These are phyloP conservation scores for Psittacula echo DNA, from an alignment of 2,797 vertebrate species.

Conservation along the genomic window DNA sequence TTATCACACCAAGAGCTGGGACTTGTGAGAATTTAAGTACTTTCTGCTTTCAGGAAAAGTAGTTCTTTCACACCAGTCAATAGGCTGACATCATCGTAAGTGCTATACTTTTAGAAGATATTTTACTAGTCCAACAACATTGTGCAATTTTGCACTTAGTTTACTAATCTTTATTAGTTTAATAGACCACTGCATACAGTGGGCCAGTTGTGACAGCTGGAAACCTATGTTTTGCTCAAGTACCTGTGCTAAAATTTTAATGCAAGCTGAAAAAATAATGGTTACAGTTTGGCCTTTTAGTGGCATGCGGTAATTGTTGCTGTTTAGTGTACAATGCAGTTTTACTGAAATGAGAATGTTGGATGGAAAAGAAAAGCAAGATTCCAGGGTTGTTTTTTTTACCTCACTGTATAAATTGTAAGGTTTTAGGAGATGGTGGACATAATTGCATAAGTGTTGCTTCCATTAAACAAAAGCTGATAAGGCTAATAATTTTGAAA, in stretches of 20 bases:
- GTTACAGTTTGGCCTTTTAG: neutral
- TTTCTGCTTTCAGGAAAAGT: slow-evolving; percentile 5
- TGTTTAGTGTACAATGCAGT: neutral
- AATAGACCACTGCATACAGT: slow-evolving; percentile 12
- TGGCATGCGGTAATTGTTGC: slow-evolving; percentile 17
- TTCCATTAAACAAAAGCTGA: slow-evolving; percentile 66
- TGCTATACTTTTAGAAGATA: neutral
- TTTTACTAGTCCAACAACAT: slow-evolving; percentile 21
- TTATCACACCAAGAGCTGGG: neutral
- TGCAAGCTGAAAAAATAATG: neutral
- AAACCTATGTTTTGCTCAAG: slow-evolving; percentile 34
- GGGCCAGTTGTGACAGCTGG: slow-evolving; percentile 32
- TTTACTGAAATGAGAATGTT: slow-evolving; percentile 29
- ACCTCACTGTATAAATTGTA: neutral
- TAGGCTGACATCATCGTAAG: neutral
- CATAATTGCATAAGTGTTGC: slow-evolving; percentile 49
- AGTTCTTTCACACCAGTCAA: neutral
- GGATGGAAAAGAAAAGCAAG: slow-evolving; percentile 12
- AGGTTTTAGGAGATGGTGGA: slow-evolving; percentile 40
- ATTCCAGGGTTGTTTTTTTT: neutral
- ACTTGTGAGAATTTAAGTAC: neutral
- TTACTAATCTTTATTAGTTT: slow-evolving; percentile 53
- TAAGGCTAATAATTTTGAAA: slow-evolving; percentile 57
- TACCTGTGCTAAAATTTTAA: slow-evolving; percentile 23
- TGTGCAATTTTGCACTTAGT: slow-evolving; percentile 24